Conservation (phyloP, 2,113 vertebrate species). For the Hemiprocne comata region DNA sequence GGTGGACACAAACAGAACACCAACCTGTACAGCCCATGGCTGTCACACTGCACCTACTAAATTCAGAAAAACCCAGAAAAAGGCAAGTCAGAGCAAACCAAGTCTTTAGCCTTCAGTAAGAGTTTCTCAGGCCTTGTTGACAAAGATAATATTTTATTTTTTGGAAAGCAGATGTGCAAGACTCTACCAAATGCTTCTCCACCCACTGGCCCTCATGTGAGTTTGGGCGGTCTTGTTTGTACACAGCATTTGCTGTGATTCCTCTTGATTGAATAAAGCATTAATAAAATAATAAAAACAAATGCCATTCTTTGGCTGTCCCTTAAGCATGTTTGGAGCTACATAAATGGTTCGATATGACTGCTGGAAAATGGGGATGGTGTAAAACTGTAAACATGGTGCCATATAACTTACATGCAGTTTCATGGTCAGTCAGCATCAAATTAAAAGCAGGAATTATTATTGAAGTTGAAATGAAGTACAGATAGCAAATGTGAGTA, state of each 20-base stretch:
- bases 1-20: not conserved
- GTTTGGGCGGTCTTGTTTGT: constrained; percentile 9
- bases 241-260: constrained; percentile 36
- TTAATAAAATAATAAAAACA: constrained; percentile 72
- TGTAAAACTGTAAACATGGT: constrained; percentile 4
- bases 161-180: not conserved
- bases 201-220: not conserved
- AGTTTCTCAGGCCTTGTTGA: not conserved
- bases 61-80: not conserved
- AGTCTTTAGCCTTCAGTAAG: not conserved
- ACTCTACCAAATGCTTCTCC: not conserved
- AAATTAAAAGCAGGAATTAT: constrained; percentile 68
- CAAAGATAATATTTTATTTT: not conserved
- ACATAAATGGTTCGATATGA: not conserved
- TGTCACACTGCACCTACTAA: not conserved
- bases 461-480: constrained; percentile 64
- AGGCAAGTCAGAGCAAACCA: not conserved
- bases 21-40: not conserved
- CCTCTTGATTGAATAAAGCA: constrained; percentile 67
- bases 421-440: constrained; percentile 48
- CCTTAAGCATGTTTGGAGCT: constrained; percentile 22
- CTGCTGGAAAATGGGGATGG: constrained; percentile 3
- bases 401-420: constrained; percentile 12
- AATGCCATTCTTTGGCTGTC: constrained; percentile 48
- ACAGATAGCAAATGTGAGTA: constrained; percentile 53